Evolutionary conservation across 2,113 vertebrate species (phyloP).

Genomic region (Sula dactylatra): DNA sequence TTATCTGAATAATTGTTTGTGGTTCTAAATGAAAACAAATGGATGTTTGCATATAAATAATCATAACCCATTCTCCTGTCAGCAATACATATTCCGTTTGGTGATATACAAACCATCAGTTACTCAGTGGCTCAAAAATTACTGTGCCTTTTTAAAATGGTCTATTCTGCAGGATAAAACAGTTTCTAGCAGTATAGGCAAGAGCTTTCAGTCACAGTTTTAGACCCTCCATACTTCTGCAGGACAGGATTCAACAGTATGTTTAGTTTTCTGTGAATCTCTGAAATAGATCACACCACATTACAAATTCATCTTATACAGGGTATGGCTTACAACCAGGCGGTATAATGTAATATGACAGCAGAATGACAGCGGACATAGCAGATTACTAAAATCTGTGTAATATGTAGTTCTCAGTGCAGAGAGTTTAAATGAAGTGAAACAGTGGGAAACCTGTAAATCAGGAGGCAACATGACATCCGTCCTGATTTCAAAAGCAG

Average conservation of each 20-base stretch:
- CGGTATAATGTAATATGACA: not conserved
- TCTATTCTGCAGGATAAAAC: constrained; percentile 24
- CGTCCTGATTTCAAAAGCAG: not conserved
- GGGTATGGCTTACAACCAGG: not conserved
- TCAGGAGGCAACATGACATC: not conserved
- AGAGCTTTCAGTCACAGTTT: constrained; percentile 20
- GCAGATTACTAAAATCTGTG: not conserved
- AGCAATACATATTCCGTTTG: not conserved
- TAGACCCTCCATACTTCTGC: constrained; percentile 2
- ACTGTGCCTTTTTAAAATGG: not conserved
- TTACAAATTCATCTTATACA: not conserved
- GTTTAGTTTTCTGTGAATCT: constrained; percentile 36
- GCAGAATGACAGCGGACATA: not conserved
- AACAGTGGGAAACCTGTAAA: not conserved
- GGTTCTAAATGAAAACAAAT: constrained; percentile 64
- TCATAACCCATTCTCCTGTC: constrained; percentile 40
- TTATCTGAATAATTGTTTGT: constrained; percentile 54
- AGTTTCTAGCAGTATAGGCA: constrained; percentile 21
- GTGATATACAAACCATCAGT: not conserved
- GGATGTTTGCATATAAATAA: constrained; percentile 35
- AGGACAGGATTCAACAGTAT: constrained; percentile 1
- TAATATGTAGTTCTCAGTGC: not conserved
- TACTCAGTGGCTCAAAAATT: not conserved
- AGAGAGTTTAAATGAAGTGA: constrained; percentile 21
- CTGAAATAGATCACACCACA: not conserved